Evolutionary conservation across 2,113 vertebrate species (phyloP).

Genomic region (Amazona guildingii): DNA sequence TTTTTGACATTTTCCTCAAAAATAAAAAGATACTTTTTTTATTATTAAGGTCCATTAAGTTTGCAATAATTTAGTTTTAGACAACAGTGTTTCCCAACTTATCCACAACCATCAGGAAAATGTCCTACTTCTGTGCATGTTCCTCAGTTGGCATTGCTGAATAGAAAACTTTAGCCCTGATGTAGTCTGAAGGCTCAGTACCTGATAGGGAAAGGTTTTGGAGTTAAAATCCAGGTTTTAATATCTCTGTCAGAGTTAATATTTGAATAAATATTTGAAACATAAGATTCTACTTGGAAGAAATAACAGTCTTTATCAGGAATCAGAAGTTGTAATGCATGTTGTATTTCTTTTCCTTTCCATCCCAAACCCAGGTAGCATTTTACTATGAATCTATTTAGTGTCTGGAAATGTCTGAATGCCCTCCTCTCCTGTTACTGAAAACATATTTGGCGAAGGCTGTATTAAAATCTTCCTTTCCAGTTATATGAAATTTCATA

Average conservation of each 20-base stretch:
- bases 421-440: neutral
- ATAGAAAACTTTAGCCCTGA: neutral
- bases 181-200: neutral
- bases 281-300: neutral
- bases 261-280: neutral
- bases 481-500: neutral
- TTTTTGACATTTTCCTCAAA: neutral
- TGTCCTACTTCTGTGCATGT: neutral
- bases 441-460: neutral
- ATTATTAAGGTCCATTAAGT: neutral
- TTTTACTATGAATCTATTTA: neutral
- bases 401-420: neutral
- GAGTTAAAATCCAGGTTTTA: neutral
- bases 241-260: neutral
- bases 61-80: neutral
- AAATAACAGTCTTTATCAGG: neutral
- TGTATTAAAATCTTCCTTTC: neutral
- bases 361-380: neutral
- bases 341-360: neutral
- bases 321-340: neutral
- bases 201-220: neutral
- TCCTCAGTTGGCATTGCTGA: accelerated
- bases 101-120: neutral
- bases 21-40: neutral
- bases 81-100: neutral